Base-by-base conservation (phyloP, 2,113 vertebrate genomes). In the Megaleporinus macrocephalus region DNA sequence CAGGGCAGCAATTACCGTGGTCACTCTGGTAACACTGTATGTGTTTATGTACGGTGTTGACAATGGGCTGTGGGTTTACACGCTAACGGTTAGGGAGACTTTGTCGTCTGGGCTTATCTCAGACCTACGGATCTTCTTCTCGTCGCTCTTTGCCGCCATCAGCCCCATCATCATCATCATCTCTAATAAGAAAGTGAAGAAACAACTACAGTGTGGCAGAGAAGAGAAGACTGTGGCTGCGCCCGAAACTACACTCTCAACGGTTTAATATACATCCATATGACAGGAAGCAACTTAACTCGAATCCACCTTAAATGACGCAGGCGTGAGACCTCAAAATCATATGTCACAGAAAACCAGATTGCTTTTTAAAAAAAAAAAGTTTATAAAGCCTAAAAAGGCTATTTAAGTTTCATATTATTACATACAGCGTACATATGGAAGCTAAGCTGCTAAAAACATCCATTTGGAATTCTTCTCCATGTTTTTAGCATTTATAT, bases 41-140 rank as follows among this genome's bases (percentile, higher is more conserved):
- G 86, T 94, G 69, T 53, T 91, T 22, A 80, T 95, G 29, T 94
- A 93, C 4, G 92, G 93, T 1, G 87, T 93, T 9, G 93, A 95
- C 78, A 94, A 92, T 0, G 91, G 90, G 3, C 88, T 94, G 4
- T 95, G 94, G 94, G 90, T 95, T 1, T 93, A 95, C 82, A 94
- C 93, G 5, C 87, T 94, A 13, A 90, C 90, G 1, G 83, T 93
- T n/a, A 89, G 55, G 9, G 77, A 85, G 61, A 93, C 92, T 9
- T 85, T 94, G 90, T 65, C 26, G 0, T 91, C 92, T 44, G 89
- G 92, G 0, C 85, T 94, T 72, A 80, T 92, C 71, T 91, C 92
- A 29, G 93, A 94, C 83, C 86, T 95, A 68, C 87, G 93, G 5
- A 88, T 93, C 30, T 95, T 94, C 86, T 94, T 94, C 78, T 85